Evolutionary conservation across 2,888 invertebrate genomes (phyloP).

Genomic region (Heliconius cydno): DNA sequence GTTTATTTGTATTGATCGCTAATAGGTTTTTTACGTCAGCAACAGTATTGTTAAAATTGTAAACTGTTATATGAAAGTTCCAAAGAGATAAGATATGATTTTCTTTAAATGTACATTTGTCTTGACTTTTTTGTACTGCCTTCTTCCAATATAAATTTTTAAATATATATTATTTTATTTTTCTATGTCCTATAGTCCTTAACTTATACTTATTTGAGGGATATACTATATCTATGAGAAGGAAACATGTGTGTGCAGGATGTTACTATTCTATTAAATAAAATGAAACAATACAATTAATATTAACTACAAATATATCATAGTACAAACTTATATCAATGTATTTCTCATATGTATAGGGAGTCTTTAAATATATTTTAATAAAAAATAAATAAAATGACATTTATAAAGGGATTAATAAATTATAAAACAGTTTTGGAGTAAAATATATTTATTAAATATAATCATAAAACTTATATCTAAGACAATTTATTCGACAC

Average conservation of each 20-base stretch:
- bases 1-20: not conserved
- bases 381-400: not conserved
- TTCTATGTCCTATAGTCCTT: not conserved
- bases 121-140: not conserved
- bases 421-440: not conserved
- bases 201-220: no score
- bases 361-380: not conserved
- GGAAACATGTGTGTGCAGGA: no score
- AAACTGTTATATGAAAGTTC: not conserved
- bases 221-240: no score
- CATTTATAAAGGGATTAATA: not conserved
- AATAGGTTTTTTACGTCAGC: not conserved
- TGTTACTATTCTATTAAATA: no score
- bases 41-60: not conserved
- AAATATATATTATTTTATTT: not conserved
- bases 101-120: not conserved
- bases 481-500: slow-evolving; percentile 29
- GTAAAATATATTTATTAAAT: slow-evolving; percentile 37
- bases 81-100: slow-evolving; percentile 8
- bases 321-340: no score
- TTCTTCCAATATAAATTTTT: not conserved
- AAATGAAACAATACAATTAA: no score
- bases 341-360: no score
- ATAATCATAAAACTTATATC: slow-evolving; percentile 25
- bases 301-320: no score